Conservation (phyloP, 2,888 invertebrate genomes). For the Timema cristinae region DNA sequence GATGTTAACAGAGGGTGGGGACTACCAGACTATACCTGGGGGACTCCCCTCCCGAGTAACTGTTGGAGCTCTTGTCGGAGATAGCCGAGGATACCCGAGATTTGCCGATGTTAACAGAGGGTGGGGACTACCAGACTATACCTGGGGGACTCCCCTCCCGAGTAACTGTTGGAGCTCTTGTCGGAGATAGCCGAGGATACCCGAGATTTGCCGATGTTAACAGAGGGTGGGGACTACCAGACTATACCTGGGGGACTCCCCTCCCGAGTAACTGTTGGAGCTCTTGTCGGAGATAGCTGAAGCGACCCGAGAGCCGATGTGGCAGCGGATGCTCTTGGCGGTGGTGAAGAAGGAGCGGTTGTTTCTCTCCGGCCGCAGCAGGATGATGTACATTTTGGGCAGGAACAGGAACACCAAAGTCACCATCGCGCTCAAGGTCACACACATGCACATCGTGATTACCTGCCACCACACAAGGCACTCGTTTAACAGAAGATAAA, state of each 20-base stretch:
- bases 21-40: constrained; percentile 22
- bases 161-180: constrained; percentile 40
- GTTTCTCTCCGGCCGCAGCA: constrained; percentile 70
- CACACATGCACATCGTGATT: constrained; percentile 56
- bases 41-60: constrained; percentile 28
- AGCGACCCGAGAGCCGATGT: constrained; percentile 55
- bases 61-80: constrained; percentile 43
- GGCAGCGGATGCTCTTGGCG: constrained; percentile 66
- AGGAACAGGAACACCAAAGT: constrained; percentile 69
- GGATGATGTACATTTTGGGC: constrained; percentile 72
- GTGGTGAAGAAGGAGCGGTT: constrained; percentile 71
- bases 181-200: constrained; percentile 47
- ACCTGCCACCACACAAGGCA: constrained; percentile 19
- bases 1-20: constrained; percentile 44
- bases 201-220: constrained; percentile 30
- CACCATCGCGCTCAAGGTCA: constrained; percentile 68
- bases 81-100: constrained; percentile 46
- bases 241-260: constrained; percentile 29
- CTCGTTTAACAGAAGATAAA: no score
- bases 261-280: constrained; percentile 34
- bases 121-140: neutral
- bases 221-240: no score
- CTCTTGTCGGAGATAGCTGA: constrained; percentile 46
- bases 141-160: constrained; percentile 30
- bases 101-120: constrained; percentile 50